These are phyloP conservation scores for Lycocerus yunnanus DNA, from an alignment of 2,888 invertebrate species.

Conservation along the genomic window DNA sequence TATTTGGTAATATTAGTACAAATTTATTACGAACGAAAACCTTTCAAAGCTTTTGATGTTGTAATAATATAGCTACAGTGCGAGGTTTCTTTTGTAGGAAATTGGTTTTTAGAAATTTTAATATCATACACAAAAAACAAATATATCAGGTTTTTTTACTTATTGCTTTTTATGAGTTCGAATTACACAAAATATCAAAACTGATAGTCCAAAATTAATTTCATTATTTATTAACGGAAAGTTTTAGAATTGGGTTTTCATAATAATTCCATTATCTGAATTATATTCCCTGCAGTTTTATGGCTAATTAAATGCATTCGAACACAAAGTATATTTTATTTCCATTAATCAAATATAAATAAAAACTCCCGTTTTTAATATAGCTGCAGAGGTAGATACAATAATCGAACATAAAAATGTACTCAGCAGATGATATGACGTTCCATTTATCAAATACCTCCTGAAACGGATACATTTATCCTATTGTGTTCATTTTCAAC, in stretches of 20 bases:
- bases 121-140: background rate
- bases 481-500: constrained; percentile 16
- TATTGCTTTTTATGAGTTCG: background rate
- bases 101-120: background rate
- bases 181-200: background rate
- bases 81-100: background rate
- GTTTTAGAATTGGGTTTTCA: background rate
- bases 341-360: background rate
- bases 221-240: background rate
- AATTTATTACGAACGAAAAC: background rate
- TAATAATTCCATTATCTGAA: background rate
- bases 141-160: background rate
- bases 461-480: constrained; percentile 19
- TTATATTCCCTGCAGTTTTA: background rate
- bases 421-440: constrained; percentile 13
- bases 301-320: background rate
- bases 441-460: constrained; percentile 13
- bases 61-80: background rate
- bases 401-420: constrained; percentile 10
- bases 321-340: background rate
- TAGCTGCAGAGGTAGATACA: background rate
- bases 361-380: background rate
- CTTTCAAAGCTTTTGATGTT: background rate
- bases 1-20: background rate
- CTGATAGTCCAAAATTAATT: background rate